Conservation (phyloP, 2,888 invertebrate species). For the Myopa tessellatipennis region DNA sequence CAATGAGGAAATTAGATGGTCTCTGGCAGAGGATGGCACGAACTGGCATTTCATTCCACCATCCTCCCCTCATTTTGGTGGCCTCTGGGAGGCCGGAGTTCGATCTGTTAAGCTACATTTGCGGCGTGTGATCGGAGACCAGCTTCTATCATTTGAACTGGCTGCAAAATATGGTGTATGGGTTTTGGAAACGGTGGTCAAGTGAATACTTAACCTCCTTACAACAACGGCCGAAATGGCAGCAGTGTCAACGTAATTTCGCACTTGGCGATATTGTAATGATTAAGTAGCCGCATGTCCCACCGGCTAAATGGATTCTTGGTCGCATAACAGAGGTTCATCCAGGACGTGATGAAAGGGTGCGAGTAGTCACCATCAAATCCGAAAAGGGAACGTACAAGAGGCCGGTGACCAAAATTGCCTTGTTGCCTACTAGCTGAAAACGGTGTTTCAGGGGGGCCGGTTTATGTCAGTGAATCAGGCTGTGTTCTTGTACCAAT, state of each 20-base stretch:
- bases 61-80: constrained; percentile 40
- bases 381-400: not conserved
- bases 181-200: constrained; percentile 46
- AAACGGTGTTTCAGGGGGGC: too few relatives aligned
- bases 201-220: constrained; percentile 33
- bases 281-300: constrained; percentile 23
- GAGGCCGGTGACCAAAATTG: not conserved
- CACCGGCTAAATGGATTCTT: not conserved
- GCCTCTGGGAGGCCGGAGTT: constrained; percentile 23
- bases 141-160: constrained; percentile 27
- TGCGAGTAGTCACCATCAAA: constrained; percentile 33
- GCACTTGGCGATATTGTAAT: constrained; percentile 1
- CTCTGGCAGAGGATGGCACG: constrained; percentile 24
- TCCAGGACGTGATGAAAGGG: constrained; percentile 40
- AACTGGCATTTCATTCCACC: constrained; percentile 43
- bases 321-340: constrained; percentile 41
- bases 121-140: too few relatives aligned
- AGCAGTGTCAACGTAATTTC: constrained; percentile 4
- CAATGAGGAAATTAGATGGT: constrained; percentile 1
- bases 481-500: too few relatives aligned
- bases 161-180: constrained; percentile 39
- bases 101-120: too few relatives aligned
- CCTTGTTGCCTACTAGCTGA: not conserved
- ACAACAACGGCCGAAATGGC: constrained; percentile 37
- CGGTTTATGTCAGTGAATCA: too few relatives aligned